These are phyloP conservation scores for Otis tarda DNA, from an alignment of 2,113 vertebrate genomes.

Conservation along the genomic window DNA sequence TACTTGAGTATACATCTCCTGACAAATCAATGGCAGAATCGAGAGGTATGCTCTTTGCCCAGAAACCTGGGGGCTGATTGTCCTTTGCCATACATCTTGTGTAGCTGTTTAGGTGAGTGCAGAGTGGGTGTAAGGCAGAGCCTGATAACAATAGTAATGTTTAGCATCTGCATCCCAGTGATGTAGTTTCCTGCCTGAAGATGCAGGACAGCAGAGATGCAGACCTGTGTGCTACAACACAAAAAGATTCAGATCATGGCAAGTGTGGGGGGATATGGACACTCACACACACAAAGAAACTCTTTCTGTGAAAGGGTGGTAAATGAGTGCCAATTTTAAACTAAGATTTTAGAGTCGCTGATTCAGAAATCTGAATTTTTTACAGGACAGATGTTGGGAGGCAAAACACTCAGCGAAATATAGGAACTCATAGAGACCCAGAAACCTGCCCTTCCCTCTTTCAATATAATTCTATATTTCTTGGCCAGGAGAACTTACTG, in stretches of 20 bases:
- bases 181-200: not conserved
- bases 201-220: not conserved
- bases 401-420: not conserved
- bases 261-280: not conserved
- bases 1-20: constrained; percentile 42
- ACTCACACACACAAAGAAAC: not conserved
- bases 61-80: constrained; percentile 25
- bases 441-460: not conserved
- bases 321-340: not conserved
- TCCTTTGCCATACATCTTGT: not conserved
- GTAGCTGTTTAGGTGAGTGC: not conserved
- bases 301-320: not conserved
- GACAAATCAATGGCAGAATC: constrained; percentile 50
- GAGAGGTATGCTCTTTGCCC: constrained; percentile 20
- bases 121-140: rapidly evolving
- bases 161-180: not conserved
- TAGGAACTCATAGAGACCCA: not conserved
- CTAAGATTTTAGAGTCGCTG: not conserved
- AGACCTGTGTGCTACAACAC: not conserved
- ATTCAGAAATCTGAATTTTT: not conserved
- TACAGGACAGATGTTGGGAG: not conserved
- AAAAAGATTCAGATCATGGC: not conserved
- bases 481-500: not conserved
- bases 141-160: not conserved
- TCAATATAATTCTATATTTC: not conserved